Conservation (phyloP, 2,888 invertebrate genomes). For the Chaetoderma sp. region DNA sequence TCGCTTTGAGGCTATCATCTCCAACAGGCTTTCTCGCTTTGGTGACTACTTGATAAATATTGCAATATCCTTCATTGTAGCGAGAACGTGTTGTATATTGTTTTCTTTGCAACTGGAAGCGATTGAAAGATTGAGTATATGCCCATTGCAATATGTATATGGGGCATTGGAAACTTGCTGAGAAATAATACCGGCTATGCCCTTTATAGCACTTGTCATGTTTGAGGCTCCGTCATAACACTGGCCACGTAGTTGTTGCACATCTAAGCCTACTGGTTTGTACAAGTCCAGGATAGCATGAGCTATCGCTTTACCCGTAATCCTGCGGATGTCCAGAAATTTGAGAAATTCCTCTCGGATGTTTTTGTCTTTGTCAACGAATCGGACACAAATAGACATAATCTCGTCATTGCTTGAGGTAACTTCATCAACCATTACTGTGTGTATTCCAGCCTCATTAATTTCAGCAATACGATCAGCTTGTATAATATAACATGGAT, state of each 20-base stretch:
- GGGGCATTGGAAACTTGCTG: not conserved
- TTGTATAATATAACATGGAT: conserved; percentile 16
- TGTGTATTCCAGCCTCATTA: conserved; percentile 8
- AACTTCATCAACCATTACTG: conserved; percentile 21
- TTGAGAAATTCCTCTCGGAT: conserved; percentile 19
- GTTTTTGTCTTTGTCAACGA: conserved; percentile 10
- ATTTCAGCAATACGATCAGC: conserved; percentile 8
- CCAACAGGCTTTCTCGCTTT: conserved; percentile 9
- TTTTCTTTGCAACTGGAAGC: conserved; percentile 7
- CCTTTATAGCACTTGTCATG: conserved; percentile 10
- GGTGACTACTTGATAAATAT: conserved; percentile 17
- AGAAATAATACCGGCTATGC: conserved; percentile 4
- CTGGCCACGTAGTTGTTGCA: conserved; percentile 11
- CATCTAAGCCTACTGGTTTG: not conserved
- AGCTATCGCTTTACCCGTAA: conserved; percentile 11
- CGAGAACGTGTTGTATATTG: conserved; percentile 9
- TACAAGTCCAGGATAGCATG: not conserved
- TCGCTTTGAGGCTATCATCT: not conserved
- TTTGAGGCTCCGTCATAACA: conserved; percentile 17
- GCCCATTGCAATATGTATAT: conserved; percentile 17
- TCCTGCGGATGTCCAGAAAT: conserved; percentile 7
- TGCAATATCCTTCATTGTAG: conserved; percentile 1
- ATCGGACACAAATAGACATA: conserved; percentile 14
- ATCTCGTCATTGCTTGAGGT: conserved; percentile 16
- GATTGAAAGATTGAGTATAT: conserved; percentile 11